Percentiles rank a stretch among this genome's conserved stretches.
Evolutionary conservation across 2,888 invertebrate species (phyloP).

Genomic region (Morinoia aosen): DNA sequence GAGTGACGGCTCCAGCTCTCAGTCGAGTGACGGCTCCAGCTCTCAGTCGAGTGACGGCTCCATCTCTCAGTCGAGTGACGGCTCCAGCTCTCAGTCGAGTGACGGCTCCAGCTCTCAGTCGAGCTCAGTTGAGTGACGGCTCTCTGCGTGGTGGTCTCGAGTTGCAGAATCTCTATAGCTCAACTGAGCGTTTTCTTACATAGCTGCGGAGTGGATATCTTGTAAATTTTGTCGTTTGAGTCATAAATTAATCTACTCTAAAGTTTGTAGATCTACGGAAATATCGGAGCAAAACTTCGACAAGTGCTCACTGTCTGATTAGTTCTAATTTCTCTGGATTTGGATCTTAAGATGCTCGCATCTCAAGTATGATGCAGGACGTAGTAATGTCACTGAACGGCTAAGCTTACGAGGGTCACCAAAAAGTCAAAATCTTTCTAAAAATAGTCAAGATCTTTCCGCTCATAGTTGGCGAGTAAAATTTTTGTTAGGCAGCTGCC

Average conservation of each 20-base stretch:
- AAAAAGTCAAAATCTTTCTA: too few relatives aligned
- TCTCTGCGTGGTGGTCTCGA: background rate
- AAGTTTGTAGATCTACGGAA: background rate
- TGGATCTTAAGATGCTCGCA: too few relatives aligned
- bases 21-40: background rate
- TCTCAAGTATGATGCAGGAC: too few relatives aligned
- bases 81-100: background rate
- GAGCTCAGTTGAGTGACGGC: background rate
- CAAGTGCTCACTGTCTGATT: background rate
- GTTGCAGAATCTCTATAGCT: background rate
- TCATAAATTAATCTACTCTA: background rate
- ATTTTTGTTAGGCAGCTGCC: background rate
- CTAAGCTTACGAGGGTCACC: too few relatives aligned
- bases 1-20: background rate
- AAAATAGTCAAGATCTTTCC: too few relatives aligned
- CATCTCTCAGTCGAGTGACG: constrained; percentile 28
- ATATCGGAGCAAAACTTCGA: background rate
- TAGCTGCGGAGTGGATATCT: background rate
- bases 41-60: background rate
- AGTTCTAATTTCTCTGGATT: background rate
- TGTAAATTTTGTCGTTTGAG: background rate
- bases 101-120: background rate
- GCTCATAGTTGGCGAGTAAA: background rate
- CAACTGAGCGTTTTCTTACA: background rate
- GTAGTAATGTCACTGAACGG: background rate